A percentile compares a stretch with the other conserved stretches of the same genome.
phyloP scores from a whole-genome alignment of 2,797 vertebrate species.

The Amazona ochrocephala region DNA sequence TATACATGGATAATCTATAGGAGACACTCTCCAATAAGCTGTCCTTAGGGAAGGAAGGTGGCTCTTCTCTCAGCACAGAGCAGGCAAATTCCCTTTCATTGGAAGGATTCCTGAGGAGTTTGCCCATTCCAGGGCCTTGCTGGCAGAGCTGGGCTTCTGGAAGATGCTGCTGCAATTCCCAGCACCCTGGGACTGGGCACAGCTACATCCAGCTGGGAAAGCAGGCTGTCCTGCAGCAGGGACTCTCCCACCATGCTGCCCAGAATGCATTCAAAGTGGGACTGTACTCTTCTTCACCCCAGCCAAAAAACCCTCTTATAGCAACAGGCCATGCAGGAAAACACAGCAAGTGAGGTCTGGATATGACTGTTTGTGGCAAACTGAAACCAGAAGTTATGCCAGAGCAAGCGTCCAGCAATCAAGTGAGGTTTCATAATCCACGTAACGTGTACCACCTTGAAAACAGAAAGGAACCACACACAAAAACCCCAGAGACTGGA shows the following conservation, averaged over 20 bases:
- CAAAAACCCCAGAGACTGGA: background rate
- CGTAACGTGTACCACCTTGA: background rate
- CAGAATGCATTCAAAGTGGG: too few species aligned
- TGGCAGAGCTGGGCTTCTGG: background rate
- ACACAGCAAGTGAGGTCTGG: background rate
- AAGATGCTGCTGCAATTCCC: background rate
- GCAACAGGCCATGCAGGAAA: background rate
- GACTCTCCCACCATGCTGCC: background rate
- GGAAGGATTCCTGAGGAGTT: background rate
- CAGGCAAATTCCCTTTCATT: background rate
- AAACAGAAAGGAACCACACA: too few species aligned
- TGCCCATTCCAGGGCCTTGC: background rate
- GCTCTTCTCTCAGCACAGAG: background rate
- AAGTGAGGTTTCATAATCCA: background rate
- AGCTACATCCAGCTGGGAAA: background rate
- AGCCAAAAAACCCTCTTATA: background rate
- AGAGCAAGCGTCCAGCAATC: background rate
- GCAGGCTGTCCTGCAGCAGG: background rate
- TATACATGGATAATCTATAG: background rate
- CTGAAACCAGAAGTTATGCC: background rate
- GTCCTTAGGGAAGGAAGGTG: background rate
- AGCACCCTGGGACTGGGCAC: too few species aligned
- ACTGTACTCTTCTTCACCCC: background rate
- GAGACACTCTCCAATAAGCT: fast-evolving
- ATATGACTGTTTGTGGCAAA: background rate